Evolutionary conservation across 2,888 invertebrate species (phyloP), one percentile per base, ranked within the genome.

Genomic region (Cheilosia grossa): DNA sequence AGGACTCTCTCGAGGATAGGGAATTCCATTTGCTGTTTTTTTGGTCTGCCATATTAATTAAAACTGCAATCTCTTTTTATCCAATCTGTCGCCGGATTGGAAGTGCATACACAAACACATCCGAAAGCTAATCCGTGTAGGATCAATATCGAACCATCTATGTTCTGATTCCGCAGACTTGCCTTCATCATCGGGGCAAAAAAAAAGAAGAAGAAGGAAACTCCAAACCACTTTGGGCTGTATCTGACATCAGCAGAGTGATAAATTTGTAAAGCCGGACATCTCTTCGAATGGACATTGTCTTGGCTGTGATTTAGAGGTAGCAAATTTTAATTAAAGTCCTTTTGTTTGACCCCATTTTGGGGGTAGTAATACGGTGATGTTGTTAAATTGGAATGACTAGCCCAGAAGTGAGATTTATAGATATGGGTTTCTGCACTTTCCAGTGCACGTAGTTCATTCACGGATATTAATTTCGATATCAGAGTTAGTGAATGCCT

Each of bases 301-400:
- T 72, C 77, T 77, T 64, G 47, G 54, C 33, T 44, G 82, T 66
- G 66, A 82, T 82, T 82, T 82, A 77, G 77, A 66, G 54, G 30
- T 59, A 21, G 70, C 13, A 51, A 54, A 77, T 82, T 82, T 70
- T 69, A 82, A 82, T 82, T 77, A 70, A 82, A 82, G 44, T 64
- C 70, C 54, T 58, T 51, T 61, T 66, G 51, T 59, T 49, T 33
- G 63, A 63, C 63, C 63, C 47, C 47, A 47, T 47, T 63, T 63
- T 47, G 5, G 49, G 33, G 51, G 37, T 51, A 64, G 40, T 51
- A 61, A 61, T 53, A 61, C 19, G 10, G 15, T 42, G 30, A 21
- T 27, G 30, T 61, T 42, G n/a, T 27, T 61, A 53, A 72, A 72
- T 72, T 72, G 72, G 72, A 72, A 53, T 72, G 72, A 53, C 72